phyloP scores from a whole-genome alignment of 2,888 invertebrate species.

The Hemithea aestivaria region DNA sequence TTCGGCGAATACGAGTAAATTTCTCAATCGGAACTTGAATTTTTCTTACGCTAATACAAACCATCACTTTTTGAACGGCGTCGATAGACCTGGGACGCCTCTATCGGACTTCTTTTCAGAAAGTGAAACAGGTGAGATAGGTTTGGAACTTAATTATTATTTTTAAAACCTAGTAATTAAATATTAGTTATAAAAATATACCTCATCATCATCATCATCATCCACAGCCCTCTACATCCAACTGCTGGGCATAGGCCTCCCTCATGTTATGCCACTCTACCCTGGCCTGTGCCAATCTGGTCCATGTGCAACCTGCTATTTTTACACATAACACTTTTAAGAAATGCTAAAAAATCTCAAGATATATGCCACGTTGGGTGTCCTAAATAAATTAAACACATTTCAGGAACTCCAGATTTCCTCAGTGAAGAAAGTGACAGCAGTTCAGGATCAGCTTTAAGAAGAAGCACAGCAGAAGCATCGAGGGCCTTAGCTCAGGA shows the following conservation, averaged over 20 bases:
- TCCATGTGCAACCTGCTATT: no score
- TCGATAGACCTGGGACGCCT: constrained; percentile 60
- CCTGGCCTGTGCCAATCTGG: no score
- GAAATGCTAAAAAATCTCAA: no score
- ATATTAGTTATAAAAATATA: no score
- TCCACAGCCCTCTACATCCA: no score
- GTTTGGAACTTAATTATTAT: no score
- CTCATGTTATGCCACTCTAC: no score
- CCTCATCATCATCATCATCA: no score
- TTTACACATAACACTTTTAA: no score
- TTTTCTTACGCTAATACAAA: constrained; percentile 56
- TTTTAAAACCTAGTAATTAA: no score
- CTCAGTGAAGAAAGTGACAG: constrained; percentile 74
- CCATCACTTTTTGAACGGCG: constrained; percentile 45
- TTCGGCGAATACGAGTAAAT: constrained; percentile 52
- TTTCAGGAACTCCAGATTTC: constrained; percentile 64
- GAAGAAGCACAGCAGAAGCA: constrained; percentile 70
- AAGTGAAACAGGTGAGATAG: constrained; percentile 63
- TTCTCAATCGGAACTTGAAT: constrained; percentile 60
- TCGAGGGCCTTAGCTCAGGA: constrained; percentile 72
- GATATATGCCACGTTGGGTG: no score
- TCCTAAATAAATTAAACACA: neutral
- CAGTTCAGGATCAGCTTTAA: constrained; percentile 73
- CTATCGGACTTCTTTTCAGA: constrained; percentile 72
- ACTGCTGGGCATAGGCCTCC: no score